phyloP scores from a whole-genome alignment of 2,888 invertebrate genomes.

The Parasteatoda lunata region DNA sequence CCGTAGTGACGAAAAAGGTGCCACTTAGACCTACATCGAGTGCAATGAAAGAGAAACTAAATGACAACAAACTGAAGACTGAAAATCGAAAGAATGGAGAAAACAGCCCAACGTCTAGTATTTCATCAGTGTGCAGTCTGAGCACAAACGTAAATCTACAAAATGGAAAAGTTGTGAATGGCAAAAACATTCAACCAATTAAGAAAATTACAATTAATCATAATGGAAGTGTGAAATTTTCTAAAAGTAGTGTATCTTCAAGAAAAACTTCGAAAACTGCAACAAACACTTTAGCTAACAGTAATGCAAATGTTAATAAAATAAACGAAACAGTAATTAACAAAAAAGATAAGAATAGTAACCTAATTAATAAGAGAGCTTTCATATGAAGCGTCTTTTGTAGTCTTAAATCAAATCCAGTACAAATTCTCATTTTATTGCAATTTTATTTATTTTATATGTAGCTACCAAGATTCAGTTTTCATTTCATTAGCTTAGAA shows the following conservation, averaged over 20 bases:
- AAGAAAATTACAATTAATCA: slow-evolving; percentile 61
- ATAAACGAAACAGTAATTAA: slow-evolving; percentile 14
- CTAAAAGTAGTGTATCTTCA: slow-evolving; percentile 4
- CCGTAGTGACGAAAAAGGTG: neutral
- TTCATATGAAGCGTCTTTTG: slow-evolving; percentile 5
- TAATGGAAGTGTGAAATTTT: slow-evolving; percentile 54
- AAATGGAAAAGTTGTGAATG: slow-evolving; percentile 21
- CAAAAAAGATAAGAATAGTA: slow-evolving; percentile 14
- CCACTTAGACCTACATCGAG: neutral
- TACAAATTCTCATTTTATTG: too few relatives aligned
- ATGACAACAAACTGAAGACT: slow-evolving; percentile 18
- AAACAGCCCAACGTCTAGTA: slow-evolving; percentile 44
- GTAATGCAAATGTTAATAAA: slow-evolving; percentile 18
- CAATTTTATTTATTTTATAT: too few relatives aligned
- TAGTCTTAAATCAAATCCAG: too few relatives aligned
- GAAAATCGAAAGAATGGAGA: slow-evolving; percentile 27
- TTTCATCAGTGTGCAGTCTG: slow-evolving; percentile 52
- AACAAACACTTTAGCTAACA: slow-evolving; percentile 6
- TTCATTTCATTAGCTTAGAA: too few relatives aligned
- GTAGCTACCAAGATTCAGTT: too few relatives aligned
- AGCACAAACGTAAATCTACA: slow-evolving; percentile 58
- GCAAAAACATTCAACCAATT: slow-evolving; percentile 1
- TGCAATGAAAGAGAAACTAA: neutral
- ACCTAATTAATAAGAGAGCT: slow-evolving; percentile 9
- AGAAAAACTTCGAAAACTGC: slow-evolving; percentile 7